Evolutionary conservation across 1,140 invertebrate species (phyloP), one percentile per base, ranked within the genome.

Genomic region (Calephelis virginiensis): DNA sequence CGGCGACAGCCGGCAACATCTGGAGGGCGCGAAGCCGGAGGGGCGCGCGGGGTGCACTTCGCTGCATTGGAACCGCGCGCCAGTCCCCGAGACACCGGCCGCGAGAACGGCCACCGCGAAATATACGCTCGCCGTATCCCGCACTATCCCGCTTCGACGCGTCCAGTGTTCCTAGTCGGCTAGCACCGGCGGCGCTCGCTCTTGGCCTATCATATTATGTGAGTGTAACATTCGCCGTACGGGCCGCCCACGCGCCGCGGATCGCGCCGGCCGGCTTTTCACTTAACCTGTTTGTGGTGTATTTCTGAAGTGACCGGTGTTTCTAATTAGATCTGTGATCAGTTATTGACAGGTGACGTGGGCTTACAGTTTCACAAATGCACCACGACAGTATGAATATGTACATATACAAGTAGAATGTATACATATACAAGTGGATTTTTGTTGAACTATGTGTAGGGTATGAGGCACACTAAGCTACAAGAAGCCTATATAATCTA

Each of bases 21-120:
- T 85, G 85, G 82, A 84, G 82, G 83, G 83, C 82, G 83, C 82
- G 81, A 79, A 75, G 83, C 73, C 81, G 83, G 78, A 79, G 85
- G 80, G 85, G 81, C 77, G 81, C 70, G 78, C 72, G 75, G 81
- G 84, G 80, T 81, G 79, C 76, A 72, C 75, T 78, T 71, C 77
- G 81, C 74, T 77, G 81, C 81, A 80, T 73, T 75, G 78, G 69
- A 70, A 72, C 77, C 78, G 78, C 82, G 78, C 82, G 85, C 83
- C 85, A 88, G 86, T 88, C 83, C 86, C 81, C 82, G 80, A 88
- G 85, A 88, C 87, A 83, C 83, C 85, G 87, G 85, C 87, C 83
- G 82, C 72, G 85, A 74, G 87, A 86, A 82, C 87, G 85, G 85
- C 85, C 85, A 88, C 75, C 85, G 85, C 78, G 80, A 76, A 61